Evolutionary conservation across 2,113 vertebrate species (phyloP), one percentile per base, ranked within the genome.

Genomic region (Oncorhynchus nerka): DNA sequence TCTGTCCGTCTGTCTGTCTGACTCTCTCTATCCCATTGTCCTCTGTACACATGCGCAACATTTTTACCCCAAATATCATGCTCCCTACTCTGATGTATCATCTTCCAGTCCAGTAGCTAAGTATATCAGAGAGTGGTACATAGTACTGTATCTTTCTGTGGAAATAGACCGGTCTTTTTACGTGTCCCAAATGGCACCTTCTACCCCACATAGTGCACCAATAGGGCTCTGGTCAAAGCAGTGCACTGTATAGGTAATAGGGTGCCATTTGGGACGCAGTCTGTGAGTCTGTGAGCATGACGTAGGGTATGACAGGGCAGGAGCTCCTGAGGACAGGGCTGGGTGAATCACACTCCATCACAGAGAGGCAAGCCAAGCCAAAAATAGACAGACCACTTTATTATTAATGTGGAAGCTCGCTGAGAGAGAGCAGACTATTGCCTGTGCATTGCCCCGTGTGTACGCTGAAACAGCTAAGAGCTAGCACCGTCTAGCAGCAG

Each of bases 361-460:
- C 24, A 26, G 82, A 78, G 83, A 78, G 34, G 30, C 68, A 68
- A 78, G 71, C 3, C 62, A 0, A 26, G 51, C 78, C 79, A 6
- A 72, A 74, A 85, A 85, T 83, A 81, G 81, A 79, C 68, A 49
- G 71, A 57, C 51, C 20, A 5, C 77, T 87, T 78, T 71, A 86
- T 85, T 83, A 86, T 87, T 86, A 80, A 84, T 81, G 83, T 61
- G 78, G 3, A 55, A 70, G 75, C 81, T 72, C 49, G 79, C 73
- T 59, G 73, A 39, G 62, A 19, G 70, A 24, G 69, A 34, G 78
- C 75, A 64, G 73, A 71, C 61, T 68, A 70, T 79, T 75, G 77
- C 83, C 83, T 70, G 79, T 70, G 19, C 24, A 20, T 55, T 20
- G 34, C 49, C 61, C 32, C 30, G 0, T 26, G 67, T 79, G 70